These are phyloP conservation scores for Muricea muricata DNA, from an alignment of 92 coral and sea anemone genomes.

Conservation along the genomic window DNA sequence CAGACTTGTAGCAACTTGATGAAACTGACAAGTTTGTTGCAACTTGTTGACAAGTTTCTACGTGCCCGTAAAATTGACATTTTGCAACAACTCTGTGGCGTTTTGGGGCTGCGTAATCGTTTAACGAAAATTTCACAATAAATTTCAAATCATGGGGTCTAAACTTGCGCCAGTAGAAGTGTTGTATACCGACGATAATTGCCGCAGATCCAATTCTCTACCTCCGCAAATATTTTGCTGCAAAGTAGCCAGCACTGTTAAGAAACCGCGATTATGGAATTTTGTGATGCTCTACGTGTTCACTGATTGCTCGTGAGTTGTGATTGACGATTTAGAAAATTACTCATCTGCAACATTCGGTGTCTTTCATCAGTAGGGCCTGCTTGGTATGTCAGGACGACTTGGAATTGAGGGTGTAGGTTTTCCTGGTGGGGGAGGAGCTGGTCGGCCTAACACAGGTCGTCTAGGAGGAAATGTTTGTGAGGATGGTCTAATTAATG, in stretches of 20 bases:
- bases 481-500: too few relatives aligned
- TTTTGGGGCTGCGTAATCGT: too few relatives aligned
- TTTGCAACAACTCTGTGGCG: not conserved
- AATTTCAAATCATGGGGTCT: too few relatives aligned
- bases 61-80: not conserved
- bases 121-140: too few relatives aligned
- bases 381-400: slow-evolving; percentile 95
- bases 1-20: too few relatives aligned
- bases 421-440: slow-evolving; percentile 87
- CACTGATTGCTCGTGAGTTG: not conserved
- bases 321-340: not conserved
- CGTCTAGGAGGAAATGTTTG: slow-evolving; percentile 70
- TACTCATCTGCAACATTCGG: not conserved
- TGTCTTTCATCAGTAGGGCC: slow-evolving; percentile 72
- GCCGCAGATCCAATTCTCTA: too few relatives aligned
- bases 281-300: not conserved
- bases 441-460: slow-evolving; percentile 93
- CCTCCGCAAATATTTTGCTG: too few relatives aligned
- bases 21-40: too few relatives aligned
- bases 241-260: too few relatives aligned
- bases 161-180: too few relatives aligned
- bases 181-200: too few relatives aligned
- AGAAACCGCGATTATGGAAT: not conserved
- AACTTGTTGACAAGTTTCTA: too few relatives aligned
- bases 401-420: slow-evolving; percentile 69